phyloP scores from a whole-genome alignment of 2,113 vertebrate species.

The Clarias batrachus region DNA sequence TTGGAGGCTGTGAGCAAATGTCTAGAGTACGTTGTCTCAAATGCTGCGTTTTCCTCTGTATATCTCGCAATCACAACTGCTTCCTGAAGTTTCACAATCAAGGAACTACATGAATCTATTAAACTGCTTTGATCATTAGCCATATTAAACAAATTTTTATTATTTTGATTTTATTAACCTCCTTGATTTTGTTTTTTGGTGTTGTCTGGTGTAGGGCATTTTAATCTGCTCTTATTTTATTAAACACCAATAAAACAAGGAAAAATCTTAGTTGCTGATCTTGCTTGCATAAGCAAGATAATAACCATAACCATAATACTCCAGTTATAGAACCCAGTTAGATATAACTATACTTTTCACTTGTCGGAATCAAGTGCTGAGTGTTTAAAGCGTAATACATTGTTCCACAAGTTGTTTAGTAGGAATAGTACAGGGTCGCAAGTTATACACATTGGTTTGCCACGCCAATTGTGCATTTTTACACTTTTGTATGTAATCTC shows the following conservation, averaged over 20 bases:
- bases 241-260: not conserved
- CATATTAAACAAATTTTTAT: not conserved
- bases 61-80: slow-evolving; percentile 76
- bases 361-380: too few relatives aligned
- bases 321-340: too few relatives aligned
- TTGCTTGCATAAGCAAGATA: too few relatives aligned
- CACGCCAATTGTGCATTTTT: not conserved
- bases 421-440: not conserved
- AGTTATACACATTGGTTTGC: not conserved
- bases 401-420: not conserved
- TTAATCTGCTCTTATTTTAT: not conserved
- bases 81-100: slow-evolving; percentile 77
- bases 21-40: slow-evolving; percentile 76
- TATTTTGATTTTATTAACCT: not conserved
- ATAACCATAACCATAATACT: too few relatives aligned
- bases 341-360: too few relatives aligned
- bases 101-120: slow-evolving; percentile 49
- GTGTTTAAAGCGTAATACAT: not conserved
- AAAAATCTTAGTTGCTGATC: too few relatives aligned
- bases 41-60: slow-evolving; percentile 78
- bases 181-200: not conserved
- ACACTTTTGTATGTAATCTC: not conserved
- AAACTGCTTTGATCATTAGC: not conserved
- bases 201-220: slow-evolving; percentile 6
- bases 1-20: slow-evolving; percentile 71